A percentile compares a stretch with the other conserved stretches of the same genome.
phyloP scores from a whole-genome alignment of 2,888 invertebrate species.

The Metalampra italica region DNA sequence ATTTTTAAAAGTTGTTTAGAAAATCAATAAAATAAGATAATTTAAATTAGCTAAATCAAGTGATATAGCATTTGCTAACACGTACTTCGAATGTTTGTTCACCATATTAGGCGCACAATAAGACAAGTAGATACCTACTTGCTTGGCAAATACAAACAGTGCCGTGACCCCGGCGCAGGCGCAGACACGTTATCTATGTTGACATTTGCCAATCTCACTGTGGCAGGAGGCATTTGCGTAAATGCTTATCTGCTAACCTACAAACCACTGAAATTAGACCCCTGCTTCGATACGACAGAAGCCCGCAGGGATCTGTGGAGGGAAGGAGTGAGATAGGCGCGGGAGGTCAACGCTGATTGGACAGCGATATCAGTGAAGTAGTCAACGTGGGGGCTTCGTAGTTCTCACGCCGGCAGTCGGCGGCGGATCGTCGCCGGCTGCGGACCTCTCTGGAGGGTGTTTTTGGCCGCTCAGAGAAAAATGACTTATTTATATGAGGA shows the following conservation, averaged over 20 bases:
- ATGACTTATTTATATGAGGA: background rate
- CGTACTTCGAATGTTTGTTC: conserved; percentile 1
- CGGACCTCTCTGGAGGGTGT: conserved; percentile 37
- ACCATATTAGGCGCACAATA: conserved; percentile 3
- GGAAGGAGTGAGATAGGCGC: conserved; percentile 6
- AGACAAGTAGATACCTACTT: conserved; percentile 15
- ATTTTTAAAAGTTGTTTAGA: too few relatives aligned
- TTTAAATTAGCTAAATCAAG: too few relatives aligned
- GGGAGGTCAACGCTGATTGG: conserved; percentile 35
- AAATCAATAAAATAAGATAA: too few relatives aligned
- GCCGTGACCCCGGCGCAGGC: conserved; percentile 48
- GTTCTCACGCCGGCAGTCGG: conserved; percentile 50
- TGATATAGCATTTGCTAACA: too few relatives aligned
- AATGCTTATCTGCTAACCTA: conserved; percentile 46
- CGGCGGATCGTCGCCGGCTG: conserved; percentile 65
- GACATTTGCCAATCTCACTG: conserved; percentile 58
- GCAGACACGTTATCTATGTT: conserved; percentile 62
- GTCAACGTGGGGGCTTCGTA: conserved; percentile 54
- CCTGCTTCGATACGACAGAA: background rate
- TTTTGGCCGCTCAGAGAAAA: conserved; percentile 8
- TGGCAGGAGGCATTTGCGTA: conserved; percentile 69
- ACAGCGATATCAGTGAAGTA: conserved; percentile 46
- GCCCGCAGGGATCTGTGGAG: background rate
- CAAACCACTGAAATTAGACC: conserved; percentile 33
- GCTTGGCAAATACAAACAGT: conserved; percentile 38